Evolutionary conservation across 1,140 invertebrate genomes (phyloP).

Genomic region (Scaptomyza montana): DNA sequence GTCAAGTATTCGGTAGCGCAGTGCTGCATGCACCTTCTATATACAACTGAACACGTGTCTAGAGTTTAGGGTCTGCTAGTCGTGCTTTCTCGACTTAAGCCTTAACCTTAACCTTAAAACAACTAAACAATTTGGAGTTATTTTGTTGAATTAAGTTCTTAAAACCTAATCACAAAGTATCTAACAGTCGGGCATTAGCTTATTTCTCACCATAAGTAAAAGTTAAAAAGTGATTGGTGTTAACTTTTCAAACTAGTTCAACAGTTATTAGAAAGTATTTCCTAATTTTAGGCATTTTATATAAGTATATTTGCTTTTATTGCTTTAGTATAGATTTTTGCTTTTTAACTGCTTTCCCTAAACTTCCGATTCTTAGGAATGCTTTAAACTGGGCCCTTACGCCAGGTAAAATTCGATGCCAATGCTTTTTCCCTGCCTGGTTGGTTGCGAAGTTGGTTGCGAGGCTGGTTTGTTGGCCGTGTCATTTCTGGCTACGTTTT

Average conservation of each 20-base stretch:
- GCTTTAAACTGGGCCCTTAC: conserved; percentile 9
- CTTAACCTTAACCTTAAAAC: too few species aligned
- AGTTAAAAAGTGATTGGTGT: background rate
- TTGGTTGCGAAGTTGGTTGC: conserved; percentile 1
- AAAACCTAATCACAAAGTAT: background rate
- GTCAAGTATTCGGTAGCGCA: too few species aligned
- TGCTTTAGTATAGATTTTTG: too few species aligned
- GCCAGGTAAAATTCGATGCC: conserved; percentile 3
- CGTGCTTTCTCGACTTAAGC: too few species aligned
- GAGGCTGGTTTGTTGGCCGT: conserved; percentile 60
- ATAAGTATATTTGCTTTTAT: too few species aligned
- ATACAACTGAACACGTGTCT: too few species aligned
- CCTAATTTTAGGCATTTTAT: background rate
- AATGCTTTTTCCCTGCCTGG: conserved; percentile 13
- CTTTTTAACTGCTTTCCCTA: too few species aligned
- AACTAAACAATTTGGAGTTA: too few species aligned
- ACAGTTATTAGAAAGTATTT: background rate
- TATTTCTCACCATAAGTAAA: background rate
- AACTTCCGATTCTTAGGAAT: too few species aligned
- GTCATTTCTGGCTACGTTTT: conserved; percentile 79
- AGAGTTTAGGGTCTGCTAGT: too few species aligned
- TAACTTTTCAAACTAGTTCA: background rate
- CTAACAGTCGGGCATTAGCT: background rate
- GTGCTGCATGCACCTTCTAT: too few species aligned
- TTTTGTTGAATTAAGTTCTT: background rate